Evolutionary conservation across 2,113 vertebrate genomes (phyloP).

Genomic region (Etheostoma cragini): DNA sequence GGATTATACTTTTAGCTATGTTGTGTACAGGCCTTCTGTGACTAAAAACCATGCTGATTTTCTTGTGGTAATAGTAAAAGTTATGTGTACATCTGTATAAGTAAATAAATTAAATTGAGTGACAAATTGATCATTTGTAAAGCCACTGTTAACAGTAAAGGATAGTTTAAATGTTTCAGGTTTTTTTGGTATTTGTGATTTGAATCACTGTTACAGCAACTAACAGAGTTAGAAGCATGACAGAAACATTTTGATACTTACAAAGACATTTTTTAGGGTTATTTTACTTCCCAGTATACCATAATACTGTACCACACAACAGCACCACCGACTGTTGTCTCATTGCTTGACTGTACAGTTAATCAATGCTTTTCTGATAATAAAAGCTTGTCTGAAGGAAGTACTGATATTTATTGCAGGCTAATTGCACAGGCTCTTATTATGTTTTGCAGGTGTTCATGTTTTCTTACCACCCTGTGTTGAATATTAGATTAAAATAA

Average conservation of each 20-base stretch:
- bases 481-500: neutral
- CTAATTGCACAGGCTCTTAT: neutral
- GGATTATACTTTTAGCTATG: neutral
- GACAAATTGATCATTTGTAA: neutral
- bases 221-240: neutral
- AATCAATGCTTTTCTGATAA: neutral
- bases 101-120: neutral
- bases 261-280: neutral
- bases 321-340: neutral
- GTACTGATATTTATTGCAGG: neutral
- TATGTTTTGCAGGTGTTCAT: neutral
- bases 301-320: neutral
- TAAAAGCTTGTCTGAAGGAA: neutral
- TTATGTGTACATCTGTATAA: neutral
- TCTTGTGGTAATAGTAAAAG: neutral
- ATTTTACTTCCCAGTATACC: neutral
- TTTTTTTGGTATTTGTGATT: neutral
- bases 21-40: neutral
- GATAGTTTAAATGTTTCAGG: neutral
- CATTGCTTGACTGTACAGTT: neutral
- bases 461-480: neutral
- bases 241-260: neutral
- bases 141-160: slow-evolving; percentile 8
- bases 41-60: neutral
- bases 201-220: neutral